Evolutionary conservation across 1,140 invertebrate species (phyloP).

Genomic region (Anagrus nilaparvatae): DNA sequence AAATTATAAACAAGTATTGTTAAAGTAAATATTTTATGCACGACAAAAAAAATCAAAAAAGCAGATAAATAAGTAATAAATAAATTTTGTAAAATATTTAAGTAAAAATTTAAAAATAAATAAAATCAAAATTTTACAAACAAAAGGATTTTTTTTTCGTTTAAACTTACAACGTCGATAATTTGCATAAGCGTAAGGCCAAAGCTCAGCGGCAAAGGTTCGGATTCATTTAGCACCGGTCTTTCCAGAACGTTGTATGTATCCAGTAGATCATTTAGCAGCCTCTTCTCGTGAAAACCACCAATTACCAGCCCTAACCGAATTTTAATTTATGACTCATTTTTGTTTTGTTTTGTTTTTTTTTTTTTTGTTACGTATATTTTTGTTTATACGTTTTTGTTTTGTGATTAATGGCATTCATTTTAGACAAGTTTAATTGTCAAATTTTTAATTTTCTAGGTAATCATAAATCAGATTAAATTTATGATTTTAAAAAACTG

Average conservation of each 20-base stretch:
- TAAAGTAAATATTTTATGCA: neutral
- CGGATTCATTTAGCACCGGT: conserved; percentile 93
- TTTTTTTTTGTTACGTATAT: no score
- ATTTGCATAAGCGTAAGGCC: conserved; percentile 98
- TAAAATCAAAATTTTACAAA: conserved; percentile 15
- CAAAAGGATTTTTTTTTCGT: conserved; percentile 21
- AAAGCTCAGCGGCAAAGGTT: conserved; percentile 91
- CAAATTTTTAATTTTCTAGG: no score
- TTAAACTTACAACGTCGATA: conserved; percentile 93
- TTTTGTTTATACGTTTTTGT: no score
- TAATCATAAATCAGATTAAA: no score
- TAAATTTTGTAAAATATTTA: conserved; percentile 12
- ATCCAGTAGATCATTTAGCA: conserved; percentile 86
- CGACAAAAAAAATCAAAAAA: conserved; percentile 10
- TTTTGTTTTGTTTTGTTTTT: no score
- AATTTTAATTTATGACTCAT: conserved; percentile 24
- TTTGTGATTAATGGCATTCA: no score
- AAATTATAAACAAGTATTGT: neutral
- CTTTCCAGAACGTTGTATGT: conserved; percentile 95
- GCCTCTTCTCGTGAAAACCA: conserved; percentile 85
- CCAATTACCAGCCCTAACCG: conserved; percentile 48
- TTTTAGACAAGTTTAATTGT: no score
- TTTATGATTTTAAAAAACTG: no score
- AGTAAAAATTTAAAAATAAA: conserved; percentile 14
- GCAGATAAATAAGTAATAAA: no score